Evolutionary conservation across 2,797 vertebrate species (phyloP), one percentile per base, ranked within the genome.

Genomic region (Melanotaenia trifasciata): DNA sequence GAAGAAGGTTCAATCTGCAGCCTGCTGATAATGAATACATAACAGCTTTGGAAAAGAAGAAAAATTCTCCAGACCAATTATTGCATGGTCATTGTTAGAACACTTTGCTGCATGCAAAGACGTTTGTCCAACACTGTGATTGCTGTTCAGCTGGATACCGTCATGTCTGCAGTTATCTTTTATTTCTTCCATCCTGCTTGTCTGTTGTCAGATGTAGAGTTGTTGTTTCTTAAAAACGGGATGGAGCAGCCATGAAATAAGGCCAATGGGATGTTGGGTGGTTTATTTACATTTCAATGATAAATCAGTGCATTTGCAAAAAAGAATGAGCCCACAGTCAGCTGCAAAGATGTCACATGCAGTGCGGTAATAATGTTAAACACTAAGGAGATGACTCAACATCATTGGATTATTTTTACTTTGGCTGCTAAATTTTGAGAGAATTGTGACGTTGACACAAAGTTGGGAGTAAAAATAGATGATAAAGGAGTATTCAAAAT

Each of bases 391-490:
- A 72, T 26, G 0, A 32, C 40, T 28, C 53, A 57, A 78, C 71
- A 78, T 38, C 22, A 50, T 7, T n/a, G 14, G n/a, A 35, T 64
- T 50, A 24, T 71, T 71, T 76, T 67, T 18, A 70, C 11, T 74
- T 54, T 63, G 51, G 26, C 43, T 32, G 43, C 64, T 60, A 51
- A 12, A 40, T 72, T 67, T 68, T 64, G 45, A 76, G 73, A 73
- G 61, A 70, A 63, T 47, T 45, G 64, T 16, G 28, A 80, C 36
- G 68, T 66, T 33, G 65, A 72, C 73, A 70, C 75, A 73, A 76
- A 76, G 70, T 61, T 74, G 62, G 0, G 28, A 70, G 79, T 78
- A 89, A 87, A 92, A 92, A 90, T 89, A 91, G 86, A 91, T 50
- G 13, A 83, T 63, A 64, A 67, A 62, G 22, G 72, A 11, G 20